phyloP scores from a whole-genome alignment of 2,888 invertebrate species.

The Lymantria monacha region DNA sequence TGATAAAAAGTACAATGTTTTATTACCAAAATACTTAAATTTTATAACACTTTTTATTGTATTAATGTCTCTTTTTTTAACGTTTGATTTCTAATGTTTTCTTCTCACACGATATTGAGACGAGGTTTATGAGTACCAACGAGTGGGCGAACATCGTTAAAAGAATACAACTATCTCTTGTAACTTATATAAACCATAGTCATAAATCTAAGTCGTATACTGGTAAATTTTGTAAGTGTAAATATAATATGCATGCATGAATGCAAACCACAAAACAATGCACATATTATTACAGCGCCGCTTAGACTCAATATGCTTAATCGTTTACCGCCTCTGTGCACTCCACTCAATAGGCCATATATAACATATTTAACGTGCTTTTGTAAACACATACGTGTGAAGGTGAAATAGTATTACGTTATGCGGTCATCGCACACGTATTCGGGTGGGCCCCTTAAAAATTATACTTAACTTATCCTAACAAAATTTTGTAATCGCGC shows the following conservation, averaged over 20 bases:
- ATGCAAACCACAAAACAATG: slow-evolving; percentile 37
- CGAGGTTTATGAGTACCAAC: slow-evolving; percentile 8
- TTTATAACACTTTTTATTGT: slow-evolving; percentile 10
- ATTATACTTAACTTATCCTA: slow-evolving; percentile 21
- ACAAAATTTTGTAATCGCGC: slow-evolving; percentile 47
- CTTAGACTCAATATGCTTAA: slow-evolving; percentile 35
- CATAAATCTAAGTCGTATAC: neutral
- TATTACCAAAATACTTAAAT: slow-evolving; percentile 14
- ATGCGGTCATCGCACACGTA: slow-evolving; percentile 71
- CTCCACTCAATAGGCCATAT: slow-evolving; percentile 30
- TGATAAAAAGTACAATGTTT: slow-evolving; percentile 10
- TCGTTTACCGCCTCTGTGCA: slow-evolving; percentile 27
- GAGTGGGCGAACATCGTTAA: slow-evolving; percentile 11
- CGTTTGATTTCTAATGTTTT: slow-evolving; percentile 15
- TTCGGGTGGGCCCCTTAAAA: slow-evolving; percentile 41
- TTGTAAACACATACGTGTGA: slow-evolving; percentile 44
- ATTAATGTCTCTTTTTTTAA: slow-evolving; percentile 13
- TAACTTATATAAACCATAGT: neutral
- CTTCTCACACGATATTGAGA: slow-evolving; percentile 14
- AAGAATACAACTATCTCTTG: neutral
- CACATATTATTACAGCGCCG: slow-evolving; percentile 26
- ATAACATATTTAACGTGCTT: slow-evolving; percentile 29
- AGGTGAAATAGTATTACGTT: slow-evolving; percentile 53
- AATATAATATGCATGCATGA: slow-evolving; percentile 11
- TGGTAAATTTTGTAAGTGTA: neutral